Percentiles rank a stretch among this genome's conserved stretches.
phyloP scores from a whole-genome alignment of 2,888 invertebrate species.

The Dynastes maya region DNA sequence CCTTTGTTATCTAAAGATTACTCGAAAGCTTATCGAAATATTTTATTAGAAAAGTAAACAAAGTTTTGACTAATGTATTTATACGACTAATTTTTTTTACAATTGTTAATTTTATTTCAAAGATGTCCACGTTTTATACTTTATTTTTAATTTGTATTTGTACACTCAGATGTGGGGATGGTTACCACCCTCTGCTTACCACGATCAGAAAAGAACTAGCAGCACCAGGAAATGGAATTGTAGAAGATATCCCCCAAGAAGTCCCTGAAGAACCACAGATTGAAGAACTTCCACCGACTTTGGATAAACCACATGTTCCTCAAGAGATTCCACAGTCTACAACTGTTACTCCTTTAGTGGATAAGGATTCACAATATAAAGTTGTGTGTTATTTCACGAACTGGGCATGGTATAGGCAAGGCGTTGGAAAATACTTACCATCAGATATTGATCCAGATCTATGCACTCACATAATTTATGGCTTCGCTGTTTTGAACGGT shows the following conservation, averaged over 20 bases:
- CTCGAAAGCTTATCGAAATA: background rate
- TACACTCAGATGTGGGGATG: conserved; percentile 80
- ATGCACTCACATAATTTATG: conserved; percentile 94
- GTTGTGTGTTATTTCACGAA: conserved; percentile 94
- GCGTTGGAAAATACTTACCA: conserved; percentile 85
- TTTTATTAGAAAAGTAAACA: background rate
- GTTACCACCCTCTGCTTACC: conserved; percentile 84
- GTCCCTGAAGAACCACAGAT: conserved; percentile 53
- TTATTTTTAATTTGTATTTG: conserved; percentile 20
- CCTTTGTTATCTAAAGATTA: too few relatives aligned
- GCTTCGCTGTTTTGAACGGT: conserved; percentile 89
- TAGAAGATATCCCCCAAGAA: conserved; percentile 53
- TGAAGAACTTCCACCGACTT: conserved; percentile 43
- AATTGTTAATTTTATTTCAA: background rate
- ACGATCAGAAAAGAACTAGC: conserved; percentile 83
- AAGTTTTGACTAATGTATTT: background rate
- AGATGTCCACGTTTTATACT: background rate
- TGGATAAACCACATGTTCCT: conserved; percentile 52
- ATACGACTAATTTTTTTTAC: too few relatives aligned
- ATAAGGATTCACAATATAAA: conserved; percentile 74
- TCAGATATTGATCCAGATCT: conserved; percentile 87
- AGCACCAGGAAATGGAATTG: conserved; percentile 66
- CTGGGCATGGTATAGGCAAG: conserved; percentile 95
- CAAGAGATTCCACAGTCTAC: conserved; percentile 53
- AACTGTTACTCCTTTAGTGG: conserved; percentile 57